phyloP scores from a whole-genome alignment of 30 jellyfish, hydroid and myxozoan genomes.

The Cassiopea xamachana region DNA sequence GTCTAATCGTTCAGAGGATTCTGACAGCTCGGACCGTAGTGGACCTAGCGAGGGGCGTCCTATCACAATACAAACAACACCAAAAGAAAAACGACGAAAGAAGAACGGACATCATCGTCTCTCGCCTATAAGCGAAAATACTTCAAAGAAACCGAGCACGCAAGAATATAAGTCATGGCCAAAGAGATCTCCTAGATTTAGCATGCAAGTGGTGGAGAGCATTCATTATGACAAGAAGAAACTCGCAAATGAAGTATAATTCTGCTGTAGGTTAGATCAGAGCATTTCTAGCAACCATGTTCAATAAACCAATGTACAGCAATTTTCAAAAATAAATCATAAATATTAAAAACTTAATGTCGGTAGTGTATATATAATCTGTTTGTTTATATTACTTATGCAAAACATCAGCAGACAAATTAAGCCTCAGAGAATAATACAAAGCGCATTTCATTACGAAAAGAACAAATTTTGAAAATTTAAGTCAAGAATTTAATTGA shows the following conservation, averaged over 20 bases:
- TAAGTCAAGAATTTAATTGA: no score
- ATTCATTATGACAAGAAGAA: conserved; percentile 51
- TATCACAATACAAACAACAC: conserved; percentile 61
- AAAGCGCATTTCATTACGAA: no score
- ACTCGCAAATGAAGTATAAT: conserved; percentile 46
- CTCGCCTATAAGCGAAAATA: conserved; percentile 69
- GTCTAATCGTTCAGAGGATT: conserved; percentile 62
- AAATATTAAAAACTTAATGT: no score
- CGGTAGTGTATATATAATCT: no score
- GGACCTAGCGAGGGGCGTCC: conserved; percentile 58
- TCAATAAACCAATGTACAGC: no score
- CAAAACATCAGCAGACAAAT: no score
- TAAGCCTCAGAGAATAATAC: no score
- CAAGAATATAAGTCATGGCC: conserved; percentile 34
- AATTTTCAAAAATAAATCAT: no score
- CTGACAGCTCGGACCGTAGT: conserved; percentile 77
- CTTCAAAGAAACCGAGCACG: conserved; percentile 10
- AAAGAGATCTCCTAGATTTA: conserved; percentile 63
- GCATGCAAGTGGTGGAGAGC: conserved; percentile 75
- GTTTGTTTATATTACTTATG: no score
- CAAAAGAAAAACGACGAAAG: conserved; percentile 24
- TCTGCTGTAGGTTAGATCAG: not conserved
- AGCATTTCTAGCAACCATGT: not conserved
- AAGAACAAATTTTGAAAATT: no score
- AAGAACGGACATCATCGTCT: conserved; percentile 67